phyloP scores from a whole-genome alignment of 1,140 invertebrate genomes.

The Samia ricini region DNA sequence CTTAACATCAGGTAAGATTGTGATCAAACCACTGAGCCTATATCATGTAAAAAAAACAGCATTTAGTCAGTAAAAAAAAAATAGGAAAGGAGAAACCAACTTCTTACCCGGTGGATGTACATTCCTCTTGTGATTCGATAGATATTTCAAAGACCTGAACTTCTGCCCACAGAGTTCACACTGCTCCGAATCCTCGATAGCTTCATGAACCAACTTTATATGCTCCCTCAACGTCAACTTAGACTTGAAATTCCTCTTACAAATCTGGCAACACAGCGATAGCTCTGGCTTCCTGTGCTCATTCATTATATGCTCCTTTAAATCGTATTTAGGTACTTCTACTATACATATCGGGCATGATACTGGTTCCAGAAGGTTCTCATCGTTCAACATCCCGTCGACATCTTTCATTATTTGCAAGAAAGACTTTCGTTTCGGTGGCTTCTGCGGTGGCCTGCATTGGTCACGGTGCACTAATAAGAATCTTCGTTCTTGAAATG shows the following conservation, averaged over 20 bases:
- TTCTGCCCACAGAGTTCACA: conserved; percentile 30
- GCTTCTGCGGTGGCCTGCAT: conserved; percentile 22
- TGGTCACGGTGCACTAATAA: conserved; percentile 18
- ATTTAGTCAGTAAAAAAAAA: neutral
- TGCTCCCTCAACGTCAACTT: conserved; percentile 28
- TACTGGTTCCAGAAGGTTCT: conserved; percentile 17
- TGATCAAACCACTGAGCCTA: too few species aligned
- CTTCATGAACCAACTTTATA: conserved; percentile 28
- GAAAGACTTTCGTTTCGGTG: conserved; percentile 21
- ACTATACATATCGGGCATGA: conserved; percentile 30
- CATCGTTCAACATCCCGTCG: conserved; percentile 10
- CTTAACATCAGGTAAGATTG: too few species aligned
- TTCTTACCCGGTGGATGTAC: conserved; percentile 28
- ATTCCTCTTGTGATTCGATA: conserved; percentile 34
- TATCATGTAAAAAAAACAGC: too few species aligned
- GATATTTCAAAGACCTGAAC: conserved; percentile 29
- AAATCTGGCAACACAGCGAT: conserved; percentile 24
- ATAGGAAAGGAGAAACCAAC: neutral
- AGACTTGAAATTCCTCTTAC: conserved; percentile 29
- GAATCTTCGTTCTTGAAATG: conserved; percentile 23
- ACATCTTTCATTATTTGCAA: conserved; percentile 30
- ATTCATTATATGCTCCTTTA: conserved; percentile 25
- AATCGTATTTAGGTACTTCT: conserved; percentile 23
- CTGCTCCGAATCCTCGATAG: conserved; percentile 23
- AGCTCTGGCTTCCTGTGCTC: conserved; percentile 29